phyloP scores from a whole-genome alignment of 2,113 vertebrate species.

The Enhydra lutris region DNA sequence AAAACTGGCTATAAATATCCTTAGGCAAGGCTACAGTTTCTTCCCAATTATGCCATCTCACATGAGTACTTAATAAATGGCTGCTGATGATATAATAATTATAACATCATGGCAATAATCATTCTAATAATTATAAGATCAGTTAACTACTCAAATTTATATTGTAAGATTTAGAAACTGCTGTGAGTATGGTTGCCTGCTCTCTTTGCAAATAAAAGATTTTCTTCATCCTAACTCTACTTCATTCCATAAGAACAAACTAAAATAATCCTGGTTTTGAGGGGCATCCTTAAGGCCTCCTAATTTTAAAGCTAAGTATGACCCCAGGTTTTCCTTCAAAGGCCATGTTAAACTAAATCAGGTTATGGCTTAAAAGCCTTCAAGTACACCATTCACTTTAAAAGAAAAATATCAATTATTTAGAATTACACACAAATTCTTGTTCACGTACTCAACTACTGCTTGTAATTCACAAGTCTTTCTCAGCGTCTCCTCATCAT shows the following conservation, averaged over 20 bases:
- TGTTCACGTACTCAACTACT: not conserved
- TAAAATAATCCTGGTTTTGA: not conserved
- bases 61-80: not conserved
- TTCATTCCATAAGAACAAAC: not conserved
- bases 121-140: not conserved
- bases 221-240: not conserved
- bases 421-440: not conserved
- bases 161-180: slow-evolving; percentile 5
- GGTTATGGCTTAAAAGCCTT: not conserved
- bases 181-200: not conserved
- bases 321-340: slow-evolving; percentile 33
- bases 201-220: not conserved
- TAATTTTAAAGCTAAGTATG: not conserved
- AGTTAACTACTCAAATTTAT: not conserved
- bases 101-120: not conserved
- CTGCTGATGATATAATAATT: not conserved
- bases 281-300: accelerated
- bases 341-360: slow-evolving; percentile 43
- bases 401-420: not conserved
- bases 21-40: not conserved
- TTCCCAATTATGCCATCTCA: not conserved
- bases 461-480: not conserved
- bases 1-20: not conserved
- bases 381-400: not conserved
- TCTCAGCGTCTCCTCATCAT: not conserved